These are phyloP conservation scores for Scolanthus callimorphus DNA, from an alignment of 92 coral and sea anemone species.

Conservation along the genomic window DNA sequence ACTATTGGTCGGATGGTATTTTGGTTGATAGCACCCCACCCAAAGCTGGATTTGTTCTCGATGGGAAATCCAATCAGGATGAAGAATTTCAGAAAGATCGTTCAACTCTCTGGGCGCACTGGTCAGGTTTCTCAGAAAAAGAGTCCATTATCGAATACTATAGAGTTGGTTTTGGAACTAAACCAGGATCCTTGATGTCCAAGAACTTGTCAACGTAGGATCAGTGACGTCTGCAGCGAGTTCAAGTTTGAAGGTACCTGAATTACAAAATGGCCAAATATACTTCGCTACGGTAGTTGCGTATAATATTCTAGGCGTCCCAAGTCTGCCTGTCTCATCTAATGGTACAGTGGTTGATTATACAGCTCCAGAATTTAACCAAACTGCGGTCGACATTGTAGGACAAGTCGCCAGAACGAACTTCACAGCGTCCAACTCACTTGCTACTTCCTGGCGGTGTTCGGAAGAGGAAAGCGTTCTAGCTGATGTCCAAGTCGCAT, in stretches of 20 bases:
- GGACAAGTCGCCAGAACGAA: conserved; percentile 6
- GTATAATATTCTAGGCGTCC: conserved; percentile 59
- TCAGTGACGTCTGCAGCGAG: conserved; percentile 56
- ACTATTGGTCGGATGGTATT: conserved; percentile 63
- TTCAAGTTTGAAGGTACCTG: conserved; percentile 47
- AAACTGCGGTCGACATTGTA: conserved; percentile 41
- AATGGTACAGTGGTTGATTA: conserved; percentile 69
- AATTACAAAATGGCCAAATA: conserved; percentile 49
- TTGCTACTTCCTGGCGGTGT: conserved; percentile 64
- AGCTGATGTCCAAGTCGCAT: conserved; percentile 34
- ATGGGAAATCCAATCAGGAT: conserved; percentile 50
- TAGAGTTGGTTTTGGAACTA: conserved; percentile 65
- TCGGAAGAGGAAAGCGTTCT: conserved; percentile 52
- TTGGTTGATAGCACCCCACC: conserved; percentile 70
- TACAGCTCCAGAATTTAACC: conserved; percentile 62
- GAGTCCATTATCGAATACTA: conserved; percentile 57
- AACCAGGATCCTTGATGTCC: conserved; percentile 58
- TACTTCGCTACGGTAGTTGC: conserved; percentile 74
- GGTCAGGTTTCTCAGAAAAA: conserved; percentile 60
- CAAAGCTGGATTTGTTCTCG: conserved; percentile 39
- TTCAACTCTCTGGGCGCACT: conserved; percentile 53
- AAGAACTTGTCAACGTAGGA: conserved; percentile 69
- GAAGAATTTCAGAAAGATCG: conserved; percentile 42
- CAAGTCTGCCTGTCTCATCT: conserved; percentile 61
- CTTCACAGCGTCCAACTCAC: conserved; percentile 18